Evolutionary conservation across 2,113 vertebrate species (phyloP), one percentile per base, ranked within the genome.

Genomic region (Kryptolebias marmoratus): DNA sequence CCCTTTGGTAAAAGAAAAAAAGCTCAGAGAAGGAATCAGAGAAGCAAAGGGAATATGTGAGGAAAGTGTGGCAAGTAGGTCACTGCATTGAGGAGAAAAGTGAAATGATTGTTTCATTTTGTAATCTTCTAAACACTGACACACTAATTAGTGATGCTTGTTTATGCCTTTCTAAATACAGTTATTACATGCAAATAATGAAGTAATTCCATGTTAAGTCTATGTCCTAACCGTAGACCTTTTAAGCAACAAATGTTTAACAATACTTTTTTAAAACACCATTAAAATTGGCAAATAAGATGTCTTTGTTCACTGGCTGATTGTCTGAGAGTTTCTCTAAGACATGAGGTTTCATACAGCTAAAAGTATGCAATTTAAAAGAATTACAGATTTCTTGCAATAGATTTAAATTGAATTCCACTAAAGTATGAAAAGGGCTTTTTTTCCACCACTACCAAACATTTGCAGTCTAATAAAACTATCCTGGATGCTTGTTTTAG

Each of bases 21-120:
- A 87, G 68, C 60, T 85, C 53, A 73, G 63, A 73, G 81, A 83
- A 68, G 53, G 12, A 82, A 56, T 66, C 31, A 71, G 54, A 76
- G 68, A 63, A 82, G 78, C 77, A 73, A 73, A 80, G 75, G 32
- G 55, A 75, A 79, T 69, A 74, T 72, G 42, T 68, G 55, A 83
- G 68, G 58, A 44, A 86, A 89, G 62, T 80, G 31, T 60, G 27
- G 79, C 72, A 88, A 89, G 45, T 90, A 85, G 84, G 88, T 86
- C 81, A 88, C n/a, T 69, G 79, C 76, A 81, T 58, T 65, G 39
- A 83, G 63, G 69, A 81, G 68, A 55, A 8, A 71, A 54, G 18
- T 59, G 71, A 67, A 77, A 44, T 57, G 68, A 36, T 18, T 50
- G 18, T 53, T 27, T 57, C 31, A 15, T 59, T 48, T 52, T 60